These are phyloP conservation scores for Lipotes vexillifer DNA, from an alignment of 2,113 vertebrate genomes.

Conservation along the genomic window DNA sequence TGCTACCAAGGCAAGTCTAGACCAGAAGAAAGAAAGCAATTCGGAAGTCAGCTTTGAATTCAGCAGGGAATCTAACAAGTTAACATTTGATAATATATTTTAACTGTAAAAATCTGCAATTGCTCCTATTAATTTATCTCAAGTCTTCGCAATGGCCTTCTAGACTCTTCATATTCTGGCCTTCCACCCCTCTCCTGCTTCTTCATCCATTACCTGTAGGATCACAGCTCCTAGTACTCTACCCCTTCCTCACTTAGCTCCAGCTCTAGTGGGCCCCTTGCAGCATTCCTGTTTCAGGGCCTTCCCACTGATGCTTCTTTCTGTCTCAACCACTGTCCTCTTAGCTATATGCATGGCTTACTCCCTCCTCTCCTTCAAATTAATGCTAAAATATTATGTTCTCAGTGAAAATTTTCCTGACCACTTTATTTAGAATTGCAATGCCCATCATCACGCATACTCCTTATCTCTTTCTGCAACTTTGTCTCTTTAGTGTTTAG, in stretches of 20 bases:
- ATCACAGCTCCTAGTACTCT: not conserved
- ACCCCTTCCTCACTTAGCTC: not conserved
- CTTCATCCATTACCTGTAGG: not conserved
- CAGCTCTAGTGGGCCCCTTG: not conserved
- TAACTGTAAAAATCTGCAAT: not conserved
- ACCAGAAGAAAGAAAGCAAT: not conserved
- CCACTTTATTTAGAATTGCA: not conserved
- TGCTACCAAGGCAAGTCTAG: not conserved
- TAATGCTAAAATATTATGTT: not conserved
- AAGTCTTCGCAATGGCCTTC: not conserved
- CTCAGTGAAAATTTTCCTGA: not conserved
- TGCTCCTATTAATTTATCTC: not conserved
- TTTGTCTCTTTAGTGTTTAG: not conserved
- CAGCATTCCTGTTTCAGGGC: not conserved
- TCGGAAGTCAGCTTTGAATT: not conserved
- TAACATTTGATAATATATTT: not conserved
- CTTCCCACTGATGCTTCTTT: not conserved
- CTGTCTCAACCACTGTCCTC: not conserved
- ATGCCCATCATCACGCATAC: not conserved
- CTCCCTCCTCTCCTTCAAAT: not conserved
- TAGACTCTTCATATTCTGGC: not conserved
- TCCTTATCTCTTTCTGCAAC: not conserved
- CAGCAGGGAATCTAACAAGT: not conserved
- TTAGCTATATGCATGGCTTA: not conserved
- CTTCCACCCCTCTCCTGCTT: not conserved